Conservation (phyloP, 2,888 invertebrate species). For the Apodemia duryi region DNA sequence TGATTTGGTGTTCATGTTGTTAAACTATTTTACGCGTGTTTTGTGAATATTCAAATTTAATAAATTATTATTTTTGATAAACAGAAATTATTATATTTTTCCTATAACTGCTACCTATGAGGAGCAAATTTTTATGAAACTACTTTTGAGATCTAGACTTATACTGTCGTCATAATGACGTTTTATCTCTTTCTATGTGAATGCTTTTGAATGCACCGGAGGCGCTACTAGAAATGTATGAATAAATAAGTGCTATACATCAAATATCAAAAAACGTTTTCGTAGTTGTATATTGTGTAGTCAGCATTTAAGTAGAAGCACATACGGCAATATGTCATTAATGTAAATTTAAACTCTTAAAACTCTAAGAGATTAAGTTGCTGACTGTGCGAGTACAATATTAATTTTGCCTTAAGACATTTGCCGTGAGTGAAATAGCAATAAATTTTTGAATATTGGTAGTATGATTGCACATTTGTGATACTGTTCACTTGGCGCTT, state of each 20-base stretch:
- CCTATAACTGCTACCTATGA: constrained; percentile 63
- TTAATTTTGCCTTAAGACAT: constrained; percentile 64
- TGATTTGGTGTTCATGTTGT: too few relatives aligned
- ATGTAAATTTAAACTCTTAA: not conserved
- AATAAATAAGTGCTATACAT: constrained; percentile 16
- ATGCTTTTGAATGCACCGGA: constrained; percentile 46
- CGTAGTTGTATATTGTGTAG: constrained; percentile 11
- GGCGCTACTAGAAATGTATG: constrained; percentile 10
- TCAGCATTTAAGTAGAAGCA: constrained; percentile 9
- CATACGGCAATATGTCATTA: constrained; percentile 2
- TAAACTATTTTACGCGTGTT: constrained; percentile 54
- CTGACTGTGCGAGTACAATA: constrained; percentile 20
- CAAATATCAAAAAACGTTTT: not conserved
- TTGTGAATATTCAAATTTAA: constrained; percentile 46
- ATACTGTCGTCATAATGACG: constrained; percentile 54
- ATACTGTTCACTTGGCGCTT: constrained; percentile 65
- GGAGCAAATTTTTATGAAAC: constrained; percentile 55
- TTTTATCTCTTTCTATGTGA: constrained; percentile 46
- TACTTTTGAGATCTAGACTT: constrained; percentile 68
- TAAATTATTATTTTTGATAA: constrained; percentile 74
- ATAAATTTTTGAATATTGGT: constrained; percentile 61
- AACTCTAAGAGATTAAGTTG: not conserved
- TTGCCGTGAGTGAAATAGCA: constrained; percentile 64
- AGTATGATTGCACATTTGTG: constrained; percentile 70
- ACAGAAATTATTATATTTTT: constrained; percentile 65